phyloP scores from a whole-genome alignment of 2,888 invertebrate genomes.

The Melanostoma scalare region DNA sequence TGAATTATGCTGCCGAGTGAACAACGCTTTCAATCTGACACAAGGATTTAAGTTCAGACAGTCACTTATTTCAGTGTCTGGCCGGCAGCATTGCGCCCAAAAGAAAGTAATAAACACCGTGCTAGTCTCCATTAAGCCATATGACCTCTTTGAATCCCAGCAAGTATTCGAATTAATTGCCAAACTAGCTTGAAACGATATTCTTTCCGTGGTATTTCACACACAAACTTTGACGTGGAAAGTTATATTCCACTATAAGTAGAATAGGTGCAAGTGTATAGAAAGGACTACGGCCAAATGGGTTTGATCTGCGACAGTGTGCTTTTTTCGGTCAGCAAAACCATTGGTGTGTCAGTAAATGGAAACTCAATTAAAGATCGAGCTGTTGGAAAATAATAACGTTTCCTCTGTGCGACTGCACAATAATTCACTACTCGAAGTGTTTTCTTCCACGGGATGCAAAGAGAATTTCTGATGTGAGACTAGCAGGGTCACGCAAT shows the following conservation, averaged over 20 bases:
- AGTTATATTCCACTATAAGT: background rate
- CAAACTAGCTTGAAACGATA: too few relatives aligned
- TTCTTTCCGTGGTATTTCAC: too few relatives aligned
- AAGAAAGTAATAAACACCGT: background rate
- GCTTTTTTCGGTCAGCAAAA: slow-evolving; percentile 8
- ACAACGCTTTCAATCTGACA: slow-evolving; percentile 33
- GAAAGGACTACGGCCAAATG: background rate
- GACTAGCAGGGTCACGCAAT: too few relatives aligned
- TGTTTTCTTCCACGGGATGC: background rate
- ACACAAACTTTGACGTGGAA: too few relatives aligned
- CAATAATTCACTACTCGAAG: slow-evolving; percentile 25
- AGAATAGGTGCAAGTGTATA: background rate
- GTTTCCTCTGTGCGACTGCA: slow-evolving; percentile 31
- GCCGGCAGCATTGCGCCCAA: background rate
- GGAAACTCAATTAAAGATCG: slow-evolving; percentile 46
- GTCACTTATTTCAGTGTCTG: slow-evolving; percentile 29
- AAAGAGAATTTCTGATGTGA: slow-evolving; percentile 1
- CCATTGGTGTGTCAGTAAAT: slow-evolving; percentile 49
- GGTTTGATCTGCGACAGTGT: background rate
- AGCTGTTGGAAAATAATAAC: slow-evolving; percentile 47
- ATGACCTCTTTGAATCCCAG: background rate
- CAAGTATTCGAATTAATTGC: slow-evolving; percentile 8
- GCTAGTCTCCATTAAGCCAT: background rate
- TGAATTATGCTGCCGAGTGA: slow-evolving; percentile 26
- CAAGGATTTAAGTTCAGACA: slow-evolving; percentile 43